Evolutionary conservation across 2,113 vertebrate genomes (phyloP), one percentile per base, ranked within the genome.

Genomic region (Oryzias celebensis): DNA sequence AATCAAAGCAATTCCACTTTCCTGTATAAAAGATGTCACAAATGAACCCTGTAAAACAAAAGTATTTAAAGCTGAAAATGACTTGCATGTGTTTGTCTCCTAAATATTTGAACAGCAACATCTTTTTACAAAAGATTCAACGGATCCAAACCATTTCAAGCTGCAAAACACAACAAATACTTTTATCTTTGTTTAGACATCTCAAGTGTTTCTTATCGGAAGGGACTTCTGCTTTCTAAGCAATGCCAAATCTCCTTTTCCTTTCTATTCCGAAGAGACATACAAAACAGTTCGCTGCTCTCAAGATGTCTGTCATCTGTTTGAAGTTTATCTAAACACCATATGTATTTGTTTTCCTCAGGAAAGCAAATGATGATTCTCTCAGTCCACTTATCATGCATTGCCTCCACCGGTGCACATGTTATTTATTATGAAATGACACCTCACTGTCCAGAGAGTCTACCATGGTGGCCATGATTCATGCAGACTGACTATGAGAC

Each of bases 291-390:
- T 65, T 51, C 65, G 68, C 56, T 59, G 61, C 45, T 81, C 63
- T 82, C 75, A 74, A 76, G 85, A 86, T 77, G 79, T 86, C 73
- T 68, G 70, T 52, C 58, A 72, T 52, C 67, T 63, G 75, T 89
- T 90, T 89, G 83, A 91, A 88, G 88, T 88, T 86, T 90, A 89
- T 90, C 88, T 88, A 82, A 84, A 60, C 69, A 87, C 81, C 85
- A 85, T 80, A 84, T 85, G 86, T 75, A 83, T 82, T 84, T 80
- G 75, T 84, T 84, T 86, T 84, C 81, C 77, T 75, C 73, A 65
- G 76, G 54, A 83, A 58, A 82, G 73, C 78, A 76, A 86, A 86
- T 85, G 73, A 86, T 81, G 64, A 76, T 77, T 62, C 73, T 73
- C 69, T 82, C 59, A 62, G 71, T 79, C 65, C 65, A 78, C 86